Conservation (phyloP, 2,113 vertebrate genomes). For the Oryzias celebensis region DNA sequence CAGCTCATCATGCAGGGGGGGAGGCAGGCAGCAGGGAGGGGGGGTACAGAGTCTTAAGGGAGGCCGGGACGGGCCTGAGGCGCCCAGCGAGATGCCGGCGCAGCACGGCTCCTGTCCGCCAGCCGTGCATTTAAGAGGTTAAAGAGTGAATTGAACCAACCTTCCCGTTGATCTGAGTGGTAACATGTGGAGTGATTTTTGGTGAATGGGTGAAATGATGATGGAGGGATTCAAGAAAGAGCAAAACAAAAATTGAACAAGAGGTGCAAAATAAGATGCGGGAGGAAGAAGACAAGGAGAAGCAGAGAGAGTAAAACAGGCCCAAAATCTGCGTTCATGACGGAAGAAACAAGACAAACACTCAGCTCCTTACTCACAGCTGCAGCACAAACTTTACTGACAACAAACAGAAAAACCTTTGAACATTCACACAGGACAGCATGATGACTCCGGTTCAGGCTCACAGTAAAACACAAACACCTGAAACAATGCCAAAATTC, state of each 20-base stretch:
- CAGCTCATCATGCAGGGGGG: constrained; percentile 4
- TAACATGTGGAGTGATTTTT: constrained; percentile 88
- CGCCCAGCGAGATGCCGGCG: constrained; percentile 70
- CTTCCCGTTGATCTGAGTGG: constrained; percentile 99
- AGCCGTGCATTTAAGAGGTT: constrained; percentile 77
- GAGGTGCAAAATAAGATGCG: constrained; percentile 83
- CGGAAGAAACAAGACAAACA: constrained; percentile 1
- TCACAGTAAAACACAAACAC: too few relatives aligned
- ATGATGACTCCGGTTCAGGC: too few relatives aligned
- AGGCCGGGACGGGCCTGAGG: constrained; percentile 72
- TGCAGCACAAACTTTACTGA: too few relatives aligned
- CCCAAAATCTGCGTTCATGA: constrained; percentile 81
- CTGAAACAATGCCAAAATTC: too few relatives aligned
- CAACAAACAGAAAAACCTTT: too few relatives aligned
- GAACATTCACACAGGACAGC: too few relatives aligned
- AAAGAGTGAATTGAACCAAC: constrained; percentile 95
- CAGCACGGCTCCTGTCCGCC: constrained; percentile 83
- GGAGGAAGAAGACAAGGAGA: constrained; percentile 89
- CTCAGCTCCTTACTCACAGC: too few relatives aligned
- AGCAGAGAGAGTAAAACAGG: constrained; percentile 99
- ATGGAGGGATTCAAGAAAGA: constrained; percentile 88
- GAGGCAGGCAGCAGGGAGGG: constrained; percentile 1
- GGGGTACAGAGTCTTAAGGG: constrained; percentile 37
- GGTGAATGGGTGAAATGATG: constrained; percentile 93
- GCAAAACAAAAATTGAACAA: constrained; percentile 82